These are phyloP conservation scores for Spinibarbus caldwelli DNA, from an alignment of 2,797 vertebrate genomes.

Conservation along the genomic window DNA sequence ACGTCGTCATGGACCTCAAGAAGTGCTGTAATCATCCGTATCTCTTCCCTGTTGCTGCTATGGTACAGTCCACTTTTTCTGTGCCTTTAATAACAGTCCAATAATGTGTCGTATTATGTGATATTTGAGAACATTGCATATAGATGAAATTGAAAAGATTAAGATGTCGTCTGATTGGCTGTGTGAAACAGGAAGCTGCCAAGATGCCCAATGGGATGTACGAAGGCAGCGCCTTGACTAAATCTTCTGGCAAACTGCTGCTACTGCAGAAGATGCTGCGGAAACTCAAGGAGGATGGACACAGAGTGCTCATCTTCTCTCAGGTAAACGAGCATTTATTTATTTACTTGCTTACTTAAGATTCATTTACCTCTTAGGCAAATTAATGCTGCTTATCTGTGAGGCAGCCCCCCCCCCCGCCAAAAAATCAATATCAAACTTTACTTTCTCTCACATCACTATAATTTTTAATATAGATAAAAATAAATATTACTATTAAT, in stretches of 20 bases:
- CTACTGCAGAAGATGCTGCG: slow-evolving; percentile 96
- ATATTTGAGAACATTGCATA: not conserved
- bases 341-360: not conserved
- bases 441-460: no score
- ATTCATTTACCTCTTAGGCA: not conserved
- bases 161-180: slow-evolving; percentile 20
- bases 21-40: slow-evolving; percentile 99
- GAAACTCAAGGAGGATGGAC: slow-evolving; percentile 94
- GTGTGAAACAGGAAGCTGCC: slow-evolving; percentile 88
- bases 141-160: not conserved
- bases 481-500: no score
- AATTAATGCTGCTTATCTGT: not conserved
- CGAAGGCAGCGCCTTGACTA: slow-evolving; percentile 90
- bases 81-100: not conserved
- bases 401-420: not conserved
- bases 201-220: slow-evolving; percentile 99
- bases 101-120: not conserved
- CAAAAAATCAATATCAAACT: not conserved
- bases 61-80: slow-evolving; percentile 76
- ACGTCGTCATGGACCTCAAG: slow-evolving; percentile 98
- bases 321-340: slow-evolving; percentile 78
- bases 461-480: no score
- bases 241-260: slow-evolving; percentile 92
- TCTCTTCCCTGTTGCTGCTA: slow-evolving; percentile 95
- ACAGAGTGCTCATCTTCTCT: slow-evolving; percentile 96